phyloP scores from a whole-genome alignment of 2,888 invertebrate genomes.

The Acanthosoma haemorrhoidale region DNA sequence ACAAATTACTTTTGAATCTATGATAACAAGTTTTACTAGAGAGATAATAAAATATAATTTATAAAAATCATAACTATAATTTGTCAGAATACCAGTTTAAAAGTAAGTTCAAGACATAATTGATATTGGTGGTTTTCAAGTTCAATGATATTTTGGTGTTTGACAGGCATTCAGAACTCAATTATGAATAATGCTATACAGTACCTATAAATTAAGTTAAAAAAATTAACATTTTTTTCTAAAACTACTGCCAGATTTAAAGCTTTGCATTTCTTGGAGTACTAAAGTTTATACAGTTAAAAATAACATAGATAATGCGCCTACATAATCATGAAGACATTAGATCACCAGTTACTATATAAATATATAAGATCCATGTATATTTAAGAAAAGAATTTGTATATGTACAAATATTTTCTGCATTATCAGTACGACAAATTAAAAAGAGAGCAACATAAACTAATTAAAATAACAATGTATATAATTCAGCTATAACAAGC shows the following conservation, averaged over 20 bases:
- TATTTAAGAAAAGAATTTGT: background rate
- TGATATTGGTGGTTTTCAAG: background rate
- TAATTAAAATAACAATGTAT: background rate
- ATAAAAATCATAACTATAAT: background rate
- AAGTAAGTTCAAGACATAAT: background rate
- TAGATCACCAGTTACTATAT: background rate
- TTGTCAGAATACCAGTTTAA: background rate
- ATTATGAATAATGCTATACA: background rate
- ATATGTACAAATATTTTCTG: conserved; percentile 1
- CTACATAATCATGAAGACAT: background rate
- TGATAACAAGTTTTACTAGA: background rate
- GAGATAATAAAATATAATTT: background rate
- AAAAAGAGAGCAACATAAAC: background rate
- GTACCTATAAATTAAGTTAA: background rate
- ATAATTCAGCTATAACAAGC: background rate
- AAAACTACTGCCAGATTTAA: conserved; percentile 10
- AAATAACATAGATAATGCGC: conserved; percentile 2
- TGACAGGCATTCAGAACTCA: background rate
- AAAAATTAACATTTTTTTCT: background rate
- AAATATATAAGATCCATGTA: background rate
- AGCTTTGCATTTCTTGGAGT: background rate
- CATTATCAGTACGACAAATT: background rate
- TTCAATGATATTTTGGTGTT: background rate
- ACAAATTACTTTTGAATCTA: background rate
- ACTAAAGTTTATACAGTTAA: conserved; percentile 6